Evolutionary conservation across 2,888 invertebrate species (phyloP).

Genomic region (Drosophila kanekoi): DNA sequence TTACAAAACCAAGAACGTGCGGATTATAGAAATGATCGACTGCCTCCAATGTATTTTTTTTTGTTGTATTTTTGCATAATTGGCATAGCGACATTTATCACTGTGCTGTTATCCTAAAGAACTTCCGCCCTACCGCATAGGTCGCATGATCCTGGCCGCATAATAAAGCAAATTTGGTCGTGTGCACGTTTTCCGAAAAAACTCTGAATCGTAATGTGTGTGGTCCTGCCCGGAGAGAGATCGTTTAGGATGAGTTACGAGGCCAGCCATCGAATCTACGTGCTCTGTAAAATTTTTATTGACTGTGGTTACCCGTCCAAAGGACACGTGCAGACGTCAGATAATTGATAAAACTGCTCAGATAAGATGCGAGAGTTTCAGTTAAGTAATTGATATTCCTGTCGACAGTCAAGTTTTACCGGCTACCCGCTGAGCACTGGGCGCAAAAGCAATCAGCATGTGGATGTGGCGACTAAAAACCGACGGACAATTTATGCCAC

Average conservation of each 20-base stretch:
- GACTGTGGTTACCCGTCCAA: conserved; percentile 13
- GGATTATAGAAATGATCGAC: conserved; percentile 18
- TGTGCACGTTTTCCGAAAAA: conserved; percentile 60
- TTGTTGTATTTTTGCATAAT: conserved; percentile 50
- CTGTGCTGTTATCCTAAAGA: conserved; percentile 18
- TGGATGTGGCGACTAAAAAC: conserved; percentile 54
- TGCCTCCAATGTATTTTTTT: conserved; percentile 1
- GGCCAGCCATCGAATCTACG: conserved; percentile 54
- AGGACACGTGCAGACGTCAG: conserved; percentile 69
- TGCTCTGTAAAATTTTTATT: conserved; percentile 38
- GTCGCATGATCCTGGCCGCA: conserved; percentile 48
- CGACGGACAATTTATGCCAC: conserved; percentile 73
- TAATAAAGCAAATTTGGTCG: conserved; percentile 69
- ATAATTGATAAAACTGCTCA: conserved; percentile 66
- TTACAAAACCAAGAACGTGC: not conserved
- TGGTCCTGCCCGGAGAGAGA: conserved; percentile 52
- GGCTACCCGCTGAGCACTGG: conserved; percentile 62
- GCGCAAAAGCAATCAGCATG: conserved; percentile 48
- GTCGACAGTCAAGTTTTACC: conserved; percentile 41
- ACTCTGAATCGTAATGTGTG: conserved; percentile 40
- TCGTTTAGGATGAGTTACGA: conserved; percentile 75
- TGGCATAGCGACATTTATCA: conserved; percentile 40
- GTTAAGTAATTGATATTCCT: conserved; percentile 74
- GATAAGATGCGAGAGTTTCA: conserved; percentile 55
- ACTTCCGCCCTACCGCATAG: conserved; percentile 61